Conservation (phyloP, 2,888 invertebrate species). For the Blastobasis adustella region DNA sequence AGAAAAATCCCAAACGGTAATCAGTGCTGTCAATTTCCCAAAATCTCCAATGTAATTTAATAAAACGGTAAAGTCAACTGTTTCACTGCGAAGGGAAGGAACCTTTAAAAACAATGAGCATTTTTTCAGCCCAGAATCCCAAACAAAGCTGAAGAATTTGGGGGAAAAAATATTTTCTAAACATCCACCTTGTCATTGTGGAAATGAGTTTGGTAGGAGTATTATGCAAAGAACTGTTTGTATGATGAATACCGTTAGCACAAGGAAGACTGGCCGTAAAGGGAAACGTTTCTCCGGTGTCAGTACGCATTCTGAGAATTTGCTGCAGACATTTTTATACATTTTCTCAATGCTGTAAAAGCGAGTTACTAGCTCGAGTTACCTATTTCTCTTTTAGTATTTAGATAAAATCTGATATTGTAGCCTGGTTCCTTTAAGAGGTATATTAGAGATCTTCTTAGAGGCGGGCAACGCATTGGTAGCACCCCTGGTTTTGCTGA, state of each 20-base stretch:
- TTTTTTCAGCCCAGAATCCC: neutral
- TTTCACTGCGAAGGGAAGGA: neutral
- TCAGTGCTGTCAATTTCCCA: neutral
- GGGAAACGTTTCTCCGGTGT: no score
- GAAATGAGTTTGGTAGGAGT: conserved; percentile 8
- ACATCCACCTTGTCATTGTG: neutral
- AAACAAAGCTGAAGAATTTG: conserved; percentile 6
- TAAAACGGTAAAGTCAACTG: neutral
- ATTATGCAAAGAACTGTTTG: conserved; percentile 10
- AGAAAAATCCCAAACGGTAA: neutral
- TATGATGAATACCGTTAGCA: conserved; percentile 6
- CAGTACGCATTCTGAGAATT: no score
- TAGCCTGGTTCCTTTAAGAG: no score
- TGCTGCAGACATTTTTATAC: no score
- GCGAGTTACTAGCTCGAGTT: no score
- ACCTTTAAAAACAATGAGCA: conserved; percentile 1
- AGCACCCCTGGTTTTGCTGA: no score
- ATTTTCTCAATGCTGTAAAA: no score
- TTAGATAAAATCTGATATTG: no score
- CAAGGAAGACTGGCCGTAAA: neutral
- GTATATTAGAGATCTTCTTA: no score
- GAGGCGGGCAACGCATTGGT: no score
- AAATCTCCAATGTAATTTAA: neutral
- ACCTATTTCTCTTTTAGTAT: no score
- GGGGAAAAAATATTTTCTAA: conserved; percentile 4